Conservation (phyloP, 1,140 invertebrate species). For the Brachystomella parvula region DNA sequence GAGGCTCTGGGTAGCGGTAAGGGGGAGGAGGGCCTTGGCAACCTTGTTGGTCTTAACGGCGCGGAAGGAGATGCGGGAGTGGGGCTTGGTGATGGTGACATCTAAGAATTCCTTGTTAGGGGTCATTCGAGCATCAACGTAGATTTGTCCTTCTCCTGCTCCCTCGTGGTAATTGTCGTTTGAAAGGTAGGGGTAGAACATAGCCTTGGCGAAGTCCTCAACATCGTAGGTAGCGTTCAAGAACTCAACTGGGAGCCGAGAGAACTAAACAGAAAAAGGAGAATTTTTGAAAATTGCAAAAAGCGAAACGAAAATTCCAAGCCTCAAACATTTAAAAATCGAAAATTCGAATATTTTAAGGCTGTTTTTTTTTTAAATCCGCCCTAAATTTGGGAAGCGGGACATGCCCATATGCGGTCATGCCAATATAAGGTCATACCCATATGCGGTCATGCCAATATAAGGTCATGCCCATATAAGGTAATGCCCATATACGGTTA, state of each 20-base stretch:
- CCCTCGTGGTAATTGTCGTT: constrained; percentile 24
- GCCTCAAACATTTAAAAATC: too few relatives aligned
- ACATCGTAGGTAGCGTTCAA: constrained; percentile 15
- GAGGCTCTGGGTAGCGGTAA: constrained; percentile 26
- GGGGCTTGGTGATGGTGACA: constrained; percentile 18
- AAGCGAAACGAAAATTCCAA: too few relatives aligned
- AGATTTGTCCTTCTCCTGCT: constrained; percentile 8
- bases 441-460: too few relatives aligned
- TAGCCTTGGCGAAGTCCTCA: constrained; percentile 16
- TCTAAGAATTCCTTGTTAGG: constrained; percentile 27
- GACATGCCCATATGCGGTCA: too few relatives aligned
- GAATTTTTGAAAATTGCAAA: too few relatives aligned
- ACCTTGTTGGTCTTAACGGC: constrained; percentile 20
- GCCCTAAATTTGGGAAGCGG: too few relatives aligned
- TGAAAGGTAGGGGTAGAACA: constrained; percentile 13
- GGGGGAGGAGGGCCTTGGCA: constrained; percentile 25
- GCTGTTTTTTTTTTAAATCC: too few relatives aligned
- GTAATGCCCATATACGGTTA: too few relatives aligned
- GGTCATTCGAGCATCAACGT: constrained; percentile 13
- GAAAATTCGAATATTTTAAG: too few relatives aligned
- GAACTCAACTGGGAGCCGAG: constrained; percentile 10
- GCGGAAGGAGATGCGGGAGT: constrained; percentile 18
- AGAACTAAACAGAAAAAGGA: constrained; percentile 12
- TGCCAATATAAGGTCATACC: too few relatives aligned
- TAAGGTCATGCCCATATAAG: too few relatives aligned